A percentile compares a stretch with the other conserved stretches of the same genome.
phyloP scores from a whole-genome alignment of 2,797 vertebrate genomes.

The Alcedo quadribrachys region DNA sequence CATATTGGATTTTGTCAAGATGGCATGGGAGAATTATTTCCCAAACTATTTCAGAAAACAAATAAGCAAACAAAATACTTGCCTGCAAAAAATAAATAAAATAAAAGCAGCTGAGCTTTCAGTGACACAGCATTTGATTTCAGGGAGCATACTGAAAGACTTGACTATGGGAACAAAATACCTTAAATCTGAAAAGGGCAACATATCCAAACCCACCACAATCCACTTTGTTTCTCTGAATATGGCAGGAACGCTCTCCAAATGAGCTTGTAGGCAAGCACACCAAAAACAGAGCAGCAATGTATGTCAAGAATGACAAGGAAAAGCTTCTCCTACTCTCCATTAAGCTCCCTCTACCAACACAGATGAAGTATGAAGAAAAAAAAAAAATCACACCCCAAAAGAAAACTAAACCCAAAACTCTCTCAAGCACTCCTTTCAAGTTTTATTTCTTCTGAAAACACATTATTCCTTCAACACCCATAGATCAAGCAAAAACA shows the following conservation, averaged over 20 bases:
- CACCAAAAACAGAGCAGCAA: not conserved
- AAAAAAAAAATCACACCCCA: not conserved
- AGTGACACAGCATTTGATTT: not conserved
- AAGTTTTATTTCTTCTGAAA: not conserved
- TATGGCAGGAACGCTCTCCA: not conserved
- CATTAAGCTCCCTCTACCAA: not conserved
- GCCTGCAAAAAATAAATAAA: not conserved
- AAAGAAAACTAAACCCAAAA: not conserved
- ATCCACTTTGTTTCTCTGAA: not conserved
- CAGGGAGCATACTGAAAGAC: not conserved
- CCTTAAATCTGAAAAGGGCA: slow-evolving; percentile 13
- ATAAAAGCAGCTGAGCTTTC: not conserved
- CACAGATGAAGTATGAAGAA: not conserved
- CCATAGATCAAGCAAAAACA: not conserved
- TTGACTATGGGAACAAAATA: not conserved
- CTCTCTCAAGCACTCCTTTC: not conserved
- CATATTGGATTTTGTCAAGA: not conserved
- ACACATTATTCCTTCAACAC: not conserved
- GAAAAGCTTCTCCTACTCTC: not conserved
- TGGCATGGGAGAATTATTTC: not conserved
- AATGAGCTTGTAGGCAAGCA: not conserved
- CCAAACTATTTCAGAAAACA: not conserved
- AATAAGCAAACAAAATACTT: not conserved
- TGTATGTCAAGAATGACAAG: not conserved
- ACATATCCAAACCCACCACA: not conserved